Percentiles rank a stretch among this genome's conserved stretches.
Evolutionary conservation across 1,140 invertebrate genomes (phyloP).

Genomic region (Magallana gigas): DNA sequence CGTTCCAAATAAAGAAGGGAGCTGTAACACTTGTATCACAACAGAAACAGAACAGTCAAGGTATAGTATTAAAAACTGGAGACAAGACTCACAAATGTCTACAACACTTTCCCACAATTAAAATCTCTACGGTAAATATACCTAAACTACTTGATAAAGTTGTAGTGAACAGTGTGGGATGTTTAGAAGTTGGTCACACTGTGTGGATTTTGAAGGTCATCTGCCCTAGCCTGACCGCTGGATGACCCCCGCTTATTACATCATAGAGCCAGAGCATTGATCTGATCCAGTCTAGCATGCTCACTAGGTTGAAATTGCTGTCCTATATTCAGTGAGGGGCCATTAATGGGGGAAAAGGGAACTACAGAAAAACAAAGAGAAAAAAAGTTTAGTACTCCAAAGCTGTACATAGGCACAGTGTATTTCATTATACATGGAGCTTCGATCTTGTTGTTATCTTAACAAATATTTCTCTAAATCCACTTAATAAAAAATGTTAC

Average conservation of each 20-base stretch:
- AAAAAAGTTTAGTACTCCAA: neutral
- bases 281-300: slow-evolving; percentile 34
- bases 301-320: slow-evolving; percentile 35
- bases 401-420: no score
- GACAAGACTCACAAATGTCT: no score
- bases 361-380: neutral
- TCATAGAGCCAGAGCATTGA: slow-evolving; percentile 44
- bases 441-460: no score
- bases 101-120: neutral
- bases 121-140: slow-evolving; percentile 7
- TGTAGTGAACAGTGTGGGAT: slow-evolving; percentile 42
- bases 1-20: neutral
- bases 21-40: neutral
- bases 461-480: no score
- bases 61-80: neutral
- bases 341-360: neutral
- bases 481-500: no score
- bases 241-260: slow-evolving; percentile 56
- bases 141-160: slow-evolving; percentile 42
- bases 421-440: no score
- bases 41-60: neutral
- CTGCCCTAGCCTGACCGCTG: slow-evolving; percentile 56
- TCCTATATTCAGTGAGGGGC: slow-evolving; percentile 29
- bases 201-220: slow-evolving; percentile 54
- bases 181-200: slow-evolving; percentile 50